Conservation (phyloP, 2,113 vertebrate species). For the Psilopsiagon aurifrons region DNA sequence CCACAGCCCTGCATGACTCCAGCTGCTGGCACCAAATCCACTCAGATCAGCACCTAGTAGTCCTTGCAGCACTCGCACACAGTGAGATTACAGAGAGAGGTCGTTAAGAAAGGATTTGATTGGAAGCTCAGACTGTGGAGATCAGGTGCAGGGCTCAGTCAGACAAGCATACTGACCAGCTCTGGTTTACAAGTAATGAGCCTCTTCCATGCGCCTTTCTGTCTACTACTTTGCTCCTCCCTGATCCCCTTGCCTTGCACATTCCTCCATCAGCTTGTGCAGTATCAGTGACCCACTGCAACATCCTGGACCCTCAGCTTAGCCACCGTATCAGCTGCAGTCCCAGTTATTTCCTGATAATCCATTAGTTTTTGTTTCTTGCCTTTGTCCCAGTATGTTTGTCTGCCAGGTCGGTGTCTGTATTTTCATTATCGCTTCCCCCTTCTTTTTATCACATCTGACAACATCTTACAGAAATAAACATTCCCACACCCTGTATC, state of each 20-base stretch:
- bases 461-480: neutral
- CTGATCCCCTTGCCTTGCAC: neutral
- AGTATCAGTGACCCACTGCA: fast-evolving
- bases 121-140: neutral
- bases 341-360: neutral
- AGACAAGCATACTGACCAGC: neutral
- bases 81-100: too few relatives aligned
- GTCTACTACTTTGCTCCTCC: neutral
- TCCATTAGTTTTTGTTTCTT: neutral
- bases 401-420: neutral
- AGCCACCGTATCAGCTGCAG: neutral
- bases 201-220: neutral
- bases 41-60: neutral
- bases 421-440: neutral
- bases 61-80: neutral
- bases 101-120: neutral
- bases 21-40: neutral
- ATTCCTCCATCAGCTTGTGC: neutral
- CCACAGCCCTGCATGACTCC: neutral
- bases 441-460: neutral
- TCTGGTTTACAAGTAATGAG: neutral
- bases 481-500: neutral
- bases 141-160: neutral
- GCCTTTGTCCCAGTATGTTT: neutral
- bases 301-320: neutral